phyloP scores from a whole-genome alignment of 2,113 vertebrate species.

The Alces alces region DNA sequence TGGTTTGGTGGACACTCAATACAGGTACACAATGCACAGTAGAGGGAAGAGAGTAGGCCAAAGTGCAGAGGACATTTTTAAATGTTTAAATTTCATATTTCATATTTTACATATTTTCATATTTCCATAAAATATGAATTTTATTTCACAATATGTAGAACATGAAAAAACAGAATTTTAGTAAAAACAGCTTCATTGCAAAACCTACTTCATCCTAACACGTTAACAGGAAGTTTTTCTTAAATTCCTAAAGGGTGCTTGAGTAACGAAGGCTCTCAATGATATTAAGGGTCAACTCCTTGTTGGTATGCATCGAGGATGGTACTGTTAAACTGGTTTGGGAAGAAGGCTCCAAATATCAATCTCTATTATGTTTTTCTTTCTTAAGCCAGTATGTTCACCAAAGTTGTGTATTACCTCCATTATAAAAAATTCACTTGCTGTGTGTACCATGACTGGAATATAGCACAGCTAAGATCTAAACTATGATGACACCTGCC shows the following conservation, averaged over 20 bases:
- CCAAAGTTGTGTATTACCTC: background rate
- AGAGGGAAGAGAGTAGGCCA: background rate
- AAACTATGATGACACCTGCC: too few relatives aligned
- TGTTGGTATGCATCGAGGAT: background rate
- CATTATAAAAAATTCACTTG: background rate
- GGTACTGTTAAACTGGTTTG: background rate
- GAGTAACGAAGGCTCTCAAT: background rate
- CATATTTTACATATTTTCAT: background rate
- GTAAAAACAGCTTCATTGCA: background rate
- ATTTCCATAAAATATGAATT: background rate
- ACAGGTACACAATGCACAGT: background rate
- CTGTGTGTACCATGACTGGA: background rate
- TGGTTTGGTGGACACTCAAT: background rate
- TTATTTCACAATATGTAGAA: background rate
- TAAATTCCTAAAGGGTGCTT: background rate
- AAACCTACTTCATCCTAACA: background rate
- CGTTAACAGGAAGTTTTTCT: background rate
- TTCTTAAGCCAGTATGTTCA: background rate
- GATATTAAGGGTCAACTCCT: background rate
- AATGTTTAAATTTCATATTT: background rate
- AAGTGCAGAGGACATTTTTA: background rate
- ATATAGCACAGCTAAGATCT: background rate
- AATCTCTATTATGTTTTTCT: background rate
- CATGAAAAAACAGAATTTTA: background rate
- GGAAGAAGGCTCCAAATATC: background rate